Evolutionary conservation across 2,888 invertebrate species (phyloP), one percentile per base, ranked within the genome.

Genomic region (Morinoia aosen): DNA sequence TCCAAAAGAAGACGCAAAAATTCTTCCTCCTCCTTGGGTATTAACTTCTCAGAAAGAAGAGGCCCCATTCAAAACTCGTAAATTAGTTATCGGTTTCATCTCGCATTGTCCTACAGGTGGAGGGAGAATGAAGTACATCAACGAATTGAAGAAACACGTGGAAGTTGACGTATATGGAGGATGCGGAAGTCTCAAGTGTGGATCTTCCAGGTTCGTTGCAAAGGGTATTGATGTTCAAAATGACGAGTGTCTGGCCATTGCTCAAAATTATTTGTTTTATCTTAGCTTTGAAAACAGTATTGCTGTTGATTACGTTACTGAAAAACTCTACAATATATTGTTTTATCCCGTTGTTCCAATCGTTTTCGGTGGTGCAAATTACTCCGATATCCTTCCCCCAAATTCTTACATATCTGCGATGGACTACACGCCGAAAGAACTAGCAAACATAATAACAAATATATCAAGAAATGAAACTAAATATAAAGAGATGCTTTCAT

Each of bases 241-340:
- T 25, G 88, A 95, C 58, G 8, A 10, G 25, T 96, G 96, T 88
- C 64, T 96, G 11, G 14, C 16, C 14, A 40, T 95, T 0, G 96
- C 95, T 16, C 57, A 48, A 58, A 91, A 61, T 12, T 96, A 95
- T 48, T 56, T 96, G n/a, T 96, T 96, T 94, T 96, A 95, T 90
- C 64, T 96, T n/a, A 96, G 96, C 19, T 96, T 96, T 61, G 96
- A 96, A 76, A 96, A 96, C 76, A 39, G 96, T 88, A 56, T 96
- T 56, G 96, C 95, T 56, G 76, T 64, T 1, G 96, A 96, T 16
- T 96, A 96, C 88, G 95, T 95, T n/a, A 96, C 96, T 4, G 96
- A 96, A n/a, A 96, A 96, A 90, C 61, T 96, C 19, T 96, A 95
- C 95, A 96, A 96, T 39, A 48, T 96, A 16, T 91, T 96, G 48